Conservation (phyloP, 2,797 vertebrate genomes). For the Okamejei kenojei region DNA sequence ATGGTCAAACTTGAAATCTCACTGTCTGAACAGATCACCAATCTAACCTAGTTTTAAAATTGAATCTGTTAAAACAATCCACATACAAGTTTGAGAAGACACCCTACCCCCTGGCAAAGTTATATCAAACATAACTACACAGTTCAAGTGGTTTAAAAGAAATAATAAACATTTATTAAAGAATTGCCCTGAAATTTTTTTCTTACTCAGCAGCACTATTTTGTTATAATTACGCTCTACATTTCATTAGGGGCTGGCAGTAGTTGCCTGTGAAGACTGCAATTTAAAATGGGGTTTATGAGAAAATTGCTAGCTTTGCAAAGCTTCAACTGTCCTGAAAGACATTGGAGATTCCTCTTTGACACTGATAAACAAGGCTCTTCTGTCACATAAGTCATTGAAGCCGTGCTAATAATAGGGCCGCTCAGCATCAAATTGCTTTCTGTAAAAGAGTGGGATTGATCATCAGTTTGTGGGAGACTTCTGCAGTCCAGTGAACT, state of each 20-base stretch:
- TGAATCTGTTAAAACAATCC: background rate
- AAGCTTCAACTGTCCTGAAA: background rate
- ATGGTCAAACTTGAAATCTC: background rate
- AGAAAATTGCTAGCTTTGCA: conserved; percentile 2
- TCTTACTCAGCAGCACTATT: background rate
- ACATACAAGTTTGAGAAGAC: background rate
- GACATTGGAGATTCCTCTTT: conserved; percentile 41
- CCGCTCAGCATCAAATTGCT: conserved; percentile 8
- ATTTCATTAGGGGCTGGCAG: background rate
- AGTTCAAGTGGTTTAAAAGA: background rate
- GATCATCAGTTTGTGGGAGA: conserved; percentile 40
- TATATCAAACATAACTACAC: background rate
- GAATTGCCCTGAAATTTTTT: background rate
- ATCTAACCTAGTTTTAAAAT: background rate
- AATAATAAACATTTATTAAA: background rate
- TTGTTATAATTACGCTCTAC: background rate
- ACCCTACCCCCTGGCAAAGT: background rate
- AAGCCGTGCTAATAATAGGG: conserved; percentile 42
- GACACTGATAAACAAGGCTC: conserved; percentile 39
- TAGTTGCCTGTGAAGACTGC: background rate
- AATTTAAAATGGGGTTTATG: background rate
- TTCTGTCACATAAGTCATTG: conserved; percentile 45
- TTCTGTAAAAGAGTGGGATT: conserved; percentile 39
- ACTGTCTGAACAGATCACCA: background rate
- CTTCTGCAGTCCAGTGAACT: conserved; percentile 29